Percentiles rank a stretch among this genome's conserved stretches.
These are phyloP conservation scores for Holothuria leucospilota DNA, from an alignment of 53 echinoderm and acorn worm species.

Conservation along the genomic window DNA sequence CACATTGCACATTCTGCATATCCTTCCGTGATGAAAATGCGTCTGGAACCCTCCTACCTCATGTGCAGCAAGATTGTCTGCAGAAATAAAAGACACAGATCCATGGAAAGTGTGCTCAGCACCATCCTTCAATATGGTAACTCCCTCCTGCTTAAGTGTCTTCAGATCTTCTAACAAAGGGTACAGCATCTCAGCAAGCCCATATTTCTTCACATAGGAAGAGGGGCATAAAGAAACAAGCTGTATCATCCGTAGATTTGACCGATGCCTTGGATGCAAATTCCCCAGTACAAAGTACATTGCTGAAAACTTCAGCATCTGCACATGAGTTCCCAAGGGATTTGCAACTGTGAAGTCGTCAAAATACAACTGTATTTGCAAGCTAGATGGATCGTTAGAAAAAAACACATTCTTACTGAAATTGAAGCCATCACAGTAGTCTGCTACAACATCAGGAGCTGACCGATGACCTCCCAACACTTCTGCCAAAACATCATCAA, in stretches of 20 bases:
- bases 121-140: constrained; percentile 27
- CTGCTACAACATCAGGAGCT: not conserved
- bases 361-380: constrained; percentile 27
- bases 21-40: constrained; percentile 37
- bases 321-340: constrained; percentile 41
- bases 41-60: constrained; percentile 49
- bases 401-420: constrained; percentile 1
- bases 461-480: not conserved
- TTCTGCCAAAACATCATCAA: constrained; percentile 41
- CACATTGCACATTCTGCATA: constrained; percentile 27
- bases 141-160: constrained; percentile 31
- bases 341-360: constrained; percentile 48
- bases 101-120: constrained; percentile 31
- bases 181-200: not conserved
- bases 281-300: constrained; percentile 46
- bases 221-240: constrained; percentile 27
- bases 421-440: constrained; percentile 38
- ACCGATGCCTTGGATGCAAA: constrained; percentile 20
- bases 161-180: constrained; percentile 43
- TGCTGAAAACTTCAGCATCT: constrained; percentile 48
- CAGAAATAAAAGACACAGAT: constrained; percentile 35
- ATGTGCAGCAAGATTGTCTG: constrained; percentile 43
- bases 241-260: constrained; percentile 24
- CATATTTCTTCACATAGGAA: constrained; percentile 35
- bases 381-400: not conserved